Evolutionary conservation across 2,797 vertebrate species (phyloP), one percentile per base, ranked within the genome.

Genomic region (Calcarius lapponicus): DNA sequence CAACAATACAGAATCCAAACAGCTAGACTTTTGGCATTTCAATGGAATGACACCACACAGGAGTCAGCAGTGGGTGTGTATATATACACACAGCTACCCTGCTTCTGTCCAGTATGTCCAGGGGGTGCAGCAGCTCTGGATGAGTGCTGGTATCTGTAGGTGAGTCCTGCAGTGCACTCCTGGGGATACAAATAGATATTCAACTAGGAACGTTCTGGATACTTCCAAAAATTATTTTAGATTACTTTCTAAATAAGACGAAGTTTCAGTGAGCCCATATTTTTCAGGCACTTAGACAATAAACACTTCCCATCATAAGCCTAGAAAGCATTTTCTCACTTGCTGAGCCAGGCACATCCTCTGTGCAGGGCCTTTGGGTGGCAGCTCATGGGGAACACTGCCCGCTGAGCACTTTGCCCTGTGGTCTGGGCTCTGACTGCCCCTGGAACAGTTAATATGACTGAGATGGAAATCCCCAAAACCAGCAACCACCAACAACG

Each of bases 401-500:
- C 29, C 42, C 26, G 2, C 36, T 67, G 29, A 47, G 26, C 43
- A 22, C 48, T 43, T 40, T 31, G 56, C 36, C 73, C 17, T 65
- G 26, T 20, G 45, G 6, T 24, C 70, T 74, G 26, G 19, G 45
- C 38, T 54, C 22, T 24, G 19, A 24, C 15, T 60, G 25, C 17
- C 12, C 43, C 40, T 57, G 36, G 43, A 56, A 51, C 26, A 13
- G 13, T 36, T 62, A 22, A 43, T 16, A 14, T 4, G 31, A 21
- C 29, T 53, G 76, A 78, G 61, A 47, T 19, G 34, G 57, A 80
- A 88, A 71, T 13, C 31, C 43, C 20, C 36, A 7, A 60, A 60
- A 6, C 5, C 38, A 43, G 19, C 10, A 79, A 17, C 10, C 40
- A 36, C 1, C 13, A 42, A 12, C 15, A 45, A 4, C 0, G 1